Percentiles rank a stretch among this genome's conserved stretches.
These are phyloP conservation scores for Zosterops pallidus DNA, from an alignment of 2,113 vertebrate species.

Conservation along the genomic window DNA sequence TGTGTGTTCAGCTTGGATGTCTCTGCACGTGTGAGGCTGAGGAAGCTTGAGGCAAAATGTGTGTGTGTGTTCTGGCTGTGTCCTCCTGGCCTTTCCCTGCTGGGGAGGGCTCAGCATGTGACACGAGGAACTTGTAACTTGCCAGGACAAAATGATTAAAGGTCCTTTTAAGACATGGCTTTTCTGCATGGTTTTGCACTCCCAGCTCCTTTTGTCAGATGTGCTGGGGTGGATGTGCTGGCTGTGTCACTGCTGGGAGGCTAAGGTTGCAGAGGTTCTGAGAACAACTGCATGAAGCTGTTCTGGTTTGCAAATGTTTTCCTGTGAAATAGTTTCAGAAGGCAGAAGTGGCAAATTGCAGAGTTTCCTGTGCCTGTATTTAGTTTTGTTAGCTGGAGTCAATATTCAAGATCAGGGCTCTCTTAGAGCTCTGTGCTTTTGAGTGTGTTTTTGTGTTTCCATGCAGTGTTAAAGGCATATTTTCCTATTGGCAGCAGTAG, in stretches of 20 bases:
- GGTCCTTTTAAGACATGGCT: background rate
- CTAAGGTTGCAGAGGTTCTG: background rate
- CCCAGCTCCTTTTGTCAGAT: too few species aligned
- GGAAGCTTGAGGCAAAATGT: background rate
- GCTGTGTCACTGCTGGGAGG: background rate
- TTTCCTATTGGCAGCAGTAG: background rate
- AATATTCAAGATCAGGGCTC: background rate
- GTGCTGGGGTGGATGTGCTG: background rate
- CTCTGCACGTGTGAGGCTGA: background rate
- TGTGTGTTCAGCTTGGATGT: background rate
- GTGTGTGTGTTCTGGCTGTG: background rate
- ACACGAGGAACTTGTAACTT: rapidly evolving
- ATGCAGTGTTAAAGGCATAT: background rate
- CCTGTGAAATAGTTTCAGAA: background rate
- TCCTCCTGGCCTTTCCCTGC: background rate
- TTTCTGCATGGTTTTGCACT: background rate
- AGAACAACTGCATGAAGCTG: background rate
- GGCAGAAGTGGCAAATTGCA: background rate
- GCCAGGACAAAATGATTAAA: background rate
- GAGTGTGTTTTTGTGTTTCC: background rate
- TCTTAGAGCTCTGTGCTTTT: background rate
- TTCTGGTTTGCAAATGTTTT: background rate
- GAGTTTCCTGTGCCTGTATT: background rate
- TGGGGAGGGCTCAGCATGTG: background rate
- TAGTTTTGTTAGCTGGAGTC: background rate